Base-by-base conservation (phyloP, 1,140 invertebrate species). In the Catajapyx aquilonaris region DNA sequence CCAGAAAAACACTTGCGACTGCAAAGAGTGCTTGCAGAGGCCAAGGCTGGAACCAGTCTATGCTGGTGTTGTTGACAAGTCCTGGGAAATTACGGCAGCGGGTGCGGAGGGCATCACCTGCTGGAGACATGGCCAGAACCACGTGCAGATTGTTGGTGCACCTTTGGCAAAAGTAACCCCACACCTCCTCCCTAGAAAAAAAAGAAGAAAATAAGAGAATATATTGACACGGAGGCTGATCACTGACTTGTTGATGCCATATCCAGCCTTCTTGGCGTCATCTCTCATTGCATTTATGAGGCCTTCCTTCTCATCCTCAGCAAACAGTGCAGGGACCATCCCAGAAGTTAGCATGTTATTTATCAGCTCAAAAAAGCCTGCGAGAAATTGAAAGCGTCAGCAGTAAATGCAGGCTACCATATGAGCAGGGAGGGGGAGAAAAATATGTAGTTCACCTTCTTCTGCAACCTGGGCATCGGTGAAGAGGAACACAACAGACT, bases 41-140 rank as follows among this genome's bases (percentile, higher is more conserved):
- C 87, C 88, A 94, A 0, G 81, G 71, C 49, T 83, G 77, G 42
- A 90, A 76, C 85, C 86, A 94, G 56, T 95, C 81, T 35, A 94
- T 86, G 9, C 80, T 86, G 2, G 81, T 87, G 50, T 83, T 88
- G 50, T 86, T 90, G 15, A 93, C 77, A 1, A 95, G 60, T 0
- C 85, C 85, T 0, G 87, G 87, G 55, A 91, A 93, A 59, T 75
- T 86, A 34, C 85, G 63, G 45, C 87, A 81, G 16, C 81, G 66
- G 45, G 71, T 77, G 19, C 81, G 67, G 23, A 93, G 61, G 5
- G 72, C 61, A 44, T 87, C 79, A 1, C 80, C 78, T 19, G 80
- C 66, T 1, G 86, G 81, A 33, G 77, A 85, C 80, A 91, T 88
- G 1, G 81, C 80, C 3, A 93, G 51, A 0, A 88, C 80, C 22